These are phyloP conservation scores for Chrysocyon brachyurus DNA, from an alignment of 2,797 vertebrate genomes.

Conservation along the genomic window DNA sequence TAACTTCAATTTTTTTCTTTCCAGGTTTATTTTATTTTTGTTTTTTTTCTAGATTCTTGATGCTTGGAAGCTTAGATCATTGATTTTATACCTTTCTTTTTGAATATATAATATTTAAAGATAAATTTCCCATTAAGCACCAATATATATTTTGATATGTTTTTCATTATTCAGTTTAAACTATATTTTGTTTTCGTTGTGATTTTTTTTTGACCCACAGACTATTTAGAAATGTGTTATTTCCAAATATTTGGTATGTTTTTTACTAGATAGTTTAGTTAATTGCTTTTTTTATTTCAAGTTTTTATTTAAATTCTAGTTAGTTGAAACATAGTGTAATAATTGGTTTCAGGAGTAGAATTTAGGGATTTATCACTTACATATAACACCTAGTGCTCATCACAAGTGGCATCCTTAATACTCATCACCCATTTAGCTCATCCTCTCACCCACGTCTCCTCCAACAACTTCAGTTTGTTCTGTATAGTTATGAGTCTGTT, in stretches of 20 bases:
- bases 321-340: background rate
- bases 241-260: background rate
- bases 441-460: background rate
- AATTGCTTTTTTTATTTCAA: background rate
- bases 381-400: background rate
- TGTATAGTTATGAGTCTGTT: background rate
- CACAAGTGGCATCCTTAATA: background rate
- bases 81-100: slow-evolving; percentile 1
- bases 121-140: background rate
- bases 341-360: background rate
- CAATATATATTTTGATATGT: background rate
- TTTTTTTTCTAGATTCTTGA: background rate
- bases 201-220: background rate
- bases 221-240: background rate
- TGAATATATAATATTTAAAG: background rate
- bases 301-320: background rate
- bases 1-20: background rate
- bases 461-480: background rate
- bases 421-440: background rate
- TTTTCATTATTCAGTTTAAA: background rate
- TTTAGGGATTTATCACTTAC: background rate
- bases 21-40: background rate
- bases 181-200: background rate
- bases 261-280: background rate
- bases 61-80: background rate